Base-by-base conservation (phyloP, 2,113 vertebrate genomes). In the Meriones unguiculatus region DNA sequence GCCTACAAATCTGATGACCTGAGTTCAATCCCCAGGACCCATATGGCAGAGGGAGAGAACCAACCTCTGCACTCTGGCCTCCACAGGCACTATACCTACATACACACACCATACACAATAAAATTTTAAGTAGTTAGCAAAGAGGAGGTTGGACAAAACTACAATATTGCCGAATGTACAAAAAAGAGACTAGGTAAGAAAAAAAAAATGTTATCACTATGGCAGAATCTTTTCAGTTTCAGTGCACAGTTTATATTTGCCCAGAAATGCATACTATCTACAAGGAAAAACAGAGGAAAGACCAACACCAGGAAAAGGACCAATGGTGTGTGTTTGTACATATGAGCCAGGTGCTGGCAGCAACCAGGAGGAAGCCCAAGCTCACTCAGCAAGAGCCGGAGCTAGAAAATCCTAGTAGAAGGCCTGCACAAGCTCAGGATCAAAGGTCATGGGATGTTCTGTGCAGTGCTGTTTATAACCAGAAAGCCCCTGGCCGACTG, bases 351-450 rank as follows among this genome's bases (percentile, higher is more conserved):
- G 65, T 35, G 52, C 50, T 59, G 10, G 62, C 9, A 70, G 91
- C 22, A 64, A 0, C 25, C 50, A 65, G 41, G 7, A 62, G 64
- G 75, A 54, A 41, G 32, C 1, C 50, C 11, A 22, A 20, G 10
- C 1, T 54, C n/a, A 67, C n/a, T 91, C 38, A n/a, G 12, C 38
- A n/a, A 77, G 54, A 52, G 88, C 18, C 6, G 57, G 82, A 4
- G 65, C 30, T 24, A 46, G 46, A 10, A 10, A 11, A 38, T 1
- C 65, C 52, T 7, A 3, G 38, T 14, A 2, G 2, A 2, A n/a
- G n/a, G 17, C 3, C 0, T 4, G 38, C 32, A 30, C 0, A 0
- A 0, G 9, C 3, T 20, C 30, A 2, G 12, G 6, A 3, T 7
- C 35, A 12, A 3, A 64, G 57, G 46, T 52, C 77, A 67, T 0